Percentiles rank a stretch among this genome's conserved stretches.
Evolutionary conservation across 2,113 vertebrate genomes (phyloP).

Genomic region (Carlito syrichta): DNA sequence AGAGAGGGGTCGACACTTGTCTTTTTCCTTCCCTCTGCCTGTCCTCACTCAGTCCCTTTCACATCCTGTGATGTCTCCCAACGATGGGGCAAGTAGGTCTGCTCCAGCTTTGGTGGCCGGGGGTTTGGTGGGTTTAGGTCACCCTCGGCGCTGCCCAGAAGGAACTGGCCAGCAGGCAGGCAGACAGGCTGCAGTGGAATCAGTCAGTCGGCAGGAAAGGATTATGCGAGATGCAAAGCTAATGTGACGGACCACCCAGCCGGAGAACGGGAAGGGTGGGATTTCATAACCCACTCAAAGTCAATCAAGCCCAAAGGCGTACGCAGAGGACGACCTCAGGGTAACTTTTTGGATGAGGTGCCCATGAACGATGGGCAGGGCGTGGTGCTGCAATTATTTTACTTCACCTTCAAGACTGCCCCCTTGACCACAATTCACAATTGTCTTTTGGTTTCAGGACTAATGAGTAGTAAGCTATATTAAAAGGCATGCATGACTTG

Average conservation of each 20-base stretch:
- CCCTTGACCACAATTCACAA: not conserved
- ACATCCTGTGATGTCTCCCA: rapidly evolving
- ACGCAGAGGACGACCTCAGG: not conserved
- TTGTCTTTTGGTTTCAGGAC: not conserved
- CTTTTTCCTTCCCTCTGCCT: not conserved
- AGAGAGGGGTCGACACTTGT: not conserved
- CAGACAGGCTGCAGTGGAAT: not conserved
- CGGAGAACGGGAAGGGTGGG: not conserved
- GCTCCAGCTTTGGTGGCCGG: not conserved
- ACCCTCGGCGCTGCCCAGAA: not conserved
- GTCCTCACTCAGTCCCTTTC: no score
- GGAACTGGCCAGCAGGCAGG: not conserved
- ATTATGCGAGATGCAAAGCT: constrained; percentile 50
- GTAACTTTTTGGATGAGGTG: not conserved
- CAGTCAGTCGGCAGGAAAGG: constrained; percentile 60
- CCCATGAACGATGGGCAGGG: not conserved
- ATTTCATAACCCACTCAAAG: not conserved
- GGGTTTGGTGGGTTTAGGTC: not conserved
- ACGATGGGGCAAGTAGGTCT: rapidly evolving
- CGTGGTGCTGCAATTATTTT: not conserved
- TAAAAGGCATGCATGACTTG: not conserved
- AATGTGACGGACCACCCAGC: constrained; percentile 37
- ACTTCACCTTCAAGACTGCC: no score
- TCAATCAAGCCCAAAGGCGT: not conserved
- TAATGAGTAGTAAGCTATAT: not conserved